phyloP scores from a whole-genome alignment of 2,888 invertebrate species.

The Odontomyia ornata region DNA sequence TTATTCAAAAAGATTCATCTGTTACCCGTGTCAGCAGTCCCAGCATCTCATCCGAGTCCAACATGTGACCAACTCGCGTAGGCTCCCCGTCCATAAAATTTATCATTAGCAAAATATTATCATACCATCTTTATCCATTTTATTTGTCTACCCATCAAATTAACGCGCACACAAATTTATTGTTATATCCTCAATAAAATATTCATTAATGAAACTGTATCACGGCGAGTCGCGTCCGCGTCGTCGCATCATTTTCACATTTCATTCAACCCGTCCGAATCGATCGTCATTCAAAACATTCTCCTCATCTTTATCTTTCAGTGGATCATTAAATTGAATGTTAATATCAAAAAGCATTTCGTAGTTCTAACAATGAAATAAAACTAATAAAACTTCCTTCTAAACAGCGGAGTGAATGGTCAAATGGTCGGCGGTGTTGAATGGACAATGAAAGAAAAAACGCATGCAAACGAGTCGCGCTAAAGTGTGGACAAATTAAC shows the following conservation, averaged over 20 bases:
- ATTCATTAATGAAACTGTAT: constrained; percentile 4
- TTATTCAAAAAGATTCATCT: no score
- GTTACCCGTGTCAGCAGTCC: no score
- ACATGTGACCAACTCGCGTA: no score
- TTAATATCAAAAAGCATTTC: constrained; percentile 36
- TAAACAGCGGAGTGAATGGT: not conserved
- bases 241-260: constrained; percentile 4
- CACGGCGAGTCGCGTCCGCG: no score
- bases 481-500: constrained; percentile 50
- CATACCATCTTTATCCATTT: no score
- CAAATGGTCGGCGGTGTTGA: no score
- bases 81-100: no score
- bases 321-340: constrained; percentile 28
- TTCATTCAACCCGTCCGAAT: constrained; percentile 2
- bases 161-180: no score
- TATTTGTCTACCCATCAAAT: no score
- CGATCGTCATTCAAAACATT: constrained; percentile 29
- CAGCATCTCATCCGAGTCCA: no score
- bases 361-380: constrained; percentile 5
- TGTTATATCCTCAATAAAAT: not conserved
- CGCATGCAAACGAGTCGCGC: constrained; percentile 1
- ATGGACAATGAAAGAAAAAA: constrained; percentile 1
- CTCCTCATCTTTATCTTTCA: constrained; percentile 21
- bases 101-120: no score
- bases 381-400: constrained; percentile 5